These are phyloP conservation scores for Stenchaetothrips biformis DNA, from an alignment of 2,888 invertebrate genomes.

Conservation along the genomic window DNA sequence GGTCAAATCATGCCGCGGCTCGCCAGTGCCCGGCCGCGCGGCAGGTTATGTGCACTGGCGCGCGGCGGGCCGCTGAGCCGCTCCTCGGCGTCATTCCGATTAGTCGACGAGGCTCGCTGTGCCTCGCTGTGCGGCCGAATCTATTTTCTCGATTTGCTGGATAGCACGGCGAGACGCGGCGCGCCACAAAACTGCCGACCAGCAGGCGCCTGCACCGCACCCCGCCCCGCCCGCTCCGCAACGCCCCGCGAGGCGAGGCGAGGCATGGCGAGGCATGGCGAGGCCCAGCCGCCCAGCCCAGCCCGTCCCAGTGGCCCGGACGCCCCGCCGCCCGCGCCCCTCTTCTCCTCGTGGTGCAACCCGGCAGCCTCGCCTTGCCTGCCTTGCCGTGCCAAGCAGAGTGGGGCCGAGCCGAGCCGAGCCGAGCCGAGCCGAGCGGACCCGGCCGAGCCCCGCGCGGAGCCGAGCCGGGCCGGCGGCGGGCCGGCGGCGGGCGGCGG, in stretches of 20 bases:
- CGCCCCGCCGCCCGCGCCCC: not conserved
- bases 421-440: not conserved
- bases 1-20: no score
- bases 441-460: not conserved
- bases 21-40: no score
- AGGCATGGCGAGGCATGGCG: no score
- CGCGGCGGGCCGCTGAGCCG: no score
- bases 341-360: not conserved
- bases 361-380: not conserved
- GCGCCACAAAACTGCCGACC: constrained; percentile 16
- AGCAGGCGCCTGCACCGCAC: not conserved
- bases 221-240: not conserved
- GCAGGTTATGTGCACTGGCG: no score
- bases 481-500: not conserved
- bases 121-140: no score
- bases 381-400: not conserved
- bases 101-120: no score
- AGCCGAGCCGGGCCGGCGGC: not conserved
- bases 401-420: not conserved
- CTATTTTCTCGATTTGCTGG: no score
- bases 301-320: no score
- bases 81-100: no score
- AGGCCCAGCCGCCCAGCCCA: no score
- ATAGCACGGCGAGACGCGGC: no score
- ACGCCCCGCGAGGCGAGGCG: not conserved